A percentile compares a stretch with the other conserved stretches of the same genome.
Evolutionary conservation across 2,113 vertebrate species (phyloP).

Genomic region (Etia nguti): DNA sequence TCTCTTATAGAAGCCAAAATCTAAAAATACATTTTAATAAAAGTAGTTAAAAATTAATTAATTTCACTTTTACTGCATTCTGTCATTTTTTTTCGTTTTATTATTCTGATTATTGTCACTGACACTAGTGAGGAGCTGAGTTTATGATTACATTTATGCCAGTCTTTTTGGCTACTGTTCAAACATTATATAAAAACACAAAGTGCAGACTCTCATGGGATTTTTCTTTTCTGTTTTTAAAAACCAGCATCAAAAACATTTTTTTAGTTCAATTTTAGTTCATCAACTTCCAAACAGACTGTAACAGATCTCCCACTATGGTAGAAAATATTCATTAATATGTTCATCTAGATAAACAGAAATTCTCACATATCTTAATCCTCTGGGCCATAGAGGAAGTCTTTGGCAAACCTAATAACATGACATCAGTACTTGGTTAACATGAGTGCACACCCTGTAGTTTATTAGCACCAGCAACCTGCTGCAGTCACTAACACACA

Average conservation of each 20-base stretch:
- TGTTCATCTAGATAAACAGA: not conserved
- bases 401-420: not conserved
- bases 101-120: fast-evolving
- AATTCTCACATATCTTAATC: not conserved
- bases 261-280: not conserved
- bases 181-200: not conserved
- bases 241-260: not conserved
- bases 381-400: not conserved
- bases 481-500: not conserved
- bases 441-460: not conserved
- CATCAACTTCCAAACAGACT: not conserved
- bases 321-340: not conserved
- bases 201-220: not conserved
- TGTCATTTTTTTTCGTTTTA: not conserved
- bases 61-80: not conserved
- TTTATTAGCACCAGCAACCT: not conserved
- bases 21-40: fast-evolving
- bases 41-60: not conserved
- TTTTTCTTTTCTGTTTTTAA: not conserved
- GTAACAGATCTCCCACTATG: not conserved
- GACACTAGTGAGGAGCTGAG: not conserved
- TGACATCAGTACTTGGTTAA: not conserved
- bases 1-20: not conserved
- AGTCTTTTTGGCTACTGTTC: not conserved
- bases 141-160: not conserved